These are phyloP conservation scores for Takifugu bimaculatus DNA, from an alignment of 2,113 vertebrate species.

Conservation along the genomic window DNA sequence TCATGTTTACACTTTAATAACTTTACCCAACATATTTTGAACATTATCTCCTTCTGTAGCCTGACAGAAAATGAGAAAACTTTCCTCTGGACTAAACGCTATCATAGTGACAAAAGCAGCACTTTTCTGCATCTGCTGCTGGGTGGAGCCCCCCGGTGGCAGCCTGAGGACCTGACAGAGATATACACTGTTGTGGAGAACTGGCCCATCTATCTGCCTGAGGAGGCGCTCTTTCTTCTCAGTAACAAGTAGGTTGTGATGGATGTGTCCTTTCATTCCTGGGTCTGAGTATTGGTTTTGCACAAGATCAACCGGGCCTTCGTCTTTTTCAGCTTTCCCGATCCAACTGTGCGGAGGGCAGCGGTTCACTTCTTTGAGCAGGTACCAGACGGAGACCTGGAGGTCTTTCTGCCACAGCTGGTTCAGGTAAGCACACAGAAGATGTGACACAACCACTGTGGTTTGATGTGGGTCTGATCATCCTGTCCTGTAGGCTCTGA, in stretches of 20 bases:
- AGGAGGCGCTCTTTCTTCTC: conserved; percentile 82
- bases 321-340: conserved; percentile 79
- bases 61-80: conserved; percentile 80
- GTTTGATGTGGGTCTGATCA: neutral
- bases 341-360: conserved; percentile 77
- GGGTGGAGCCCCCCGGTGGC: conserved; percentile 77
- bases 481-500: conserved; percentile 75
- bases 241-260: conserved; percentile 64
- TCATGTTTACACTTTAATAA: neutral
- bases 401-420: conserved; percentile 82
- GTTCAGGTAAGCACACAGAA: conserved; percentile 77
- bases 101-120: conserved; percentile 64
- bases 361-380: conserved; percentile 79
- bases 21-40: neutral
- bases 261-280: neutral
- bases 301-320: neutral
- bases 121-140: conserved; percentile 80
- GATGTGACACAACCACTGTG: neutral
- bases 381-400: conserved; percentile 77
- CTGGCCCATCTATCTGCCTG: conserved; percentile 75
- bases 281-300: too few relatives aligned
- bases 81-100: conserved; percentile 81
- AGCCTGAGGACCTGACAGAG: conserved; percentile 71
- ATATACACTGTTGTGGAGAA: conserved; percentile 71
- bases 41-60: conserved; percentile 49